phyloP scores from a whole-genome alignment of 2,888 invertebrate genomes.

The Acanthosoma haemorrhoidale region DNA sequence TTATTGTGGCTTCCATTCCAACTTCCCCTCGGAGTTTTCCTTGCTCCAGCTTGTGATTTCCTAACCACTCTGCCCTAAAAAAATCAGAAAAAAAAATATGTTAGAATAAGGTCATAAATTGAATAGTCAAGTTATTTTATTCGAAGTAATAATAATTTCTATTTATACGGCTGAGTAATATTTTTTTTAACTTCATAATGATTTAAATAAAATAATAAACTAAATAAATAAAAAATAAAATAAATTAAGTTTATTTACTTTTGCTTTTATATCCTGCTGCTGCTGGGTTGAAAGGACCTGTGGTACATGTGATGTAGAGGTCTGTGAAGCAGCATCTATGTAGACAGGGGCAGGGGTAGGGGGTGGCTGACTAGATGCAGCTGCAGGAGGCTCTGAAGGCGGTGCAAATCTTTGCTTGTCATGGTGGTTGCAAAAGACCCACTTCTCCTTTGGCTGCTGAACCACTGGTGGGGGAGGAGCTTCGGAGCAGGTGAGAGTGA shows the following conservation, averaged over 20 bases:
- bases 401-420: slow-evolving; percentile 28
- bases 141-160: background rate
- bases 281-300: slow-evolving; percentile 22
- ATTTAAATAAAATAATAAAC: background rate
- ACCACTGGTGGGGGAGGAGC: slow-evolving; percentile 45
- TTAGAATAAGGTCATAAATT: no score
- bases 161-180: background rate
- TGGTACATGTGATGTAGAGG: slow-evolving; percentile 42
- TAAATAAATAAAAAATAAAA: background rate
- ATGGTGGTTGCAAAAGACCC: slow-evolving; percentile 37
- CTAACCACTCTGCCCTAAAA: background rate
- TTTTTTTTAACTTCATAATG: background rate
- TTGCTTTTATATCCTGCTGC: slow-evolving; percentile 2
- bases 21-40: background rate
- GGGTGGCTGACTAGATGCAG: slow-evolving; percentile 11
- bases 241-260: slow-evolving; percentile 29
- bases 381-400: slow-evolving; percentile 28
- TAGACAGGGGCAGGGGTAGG: slow-evolving; percentile 17
- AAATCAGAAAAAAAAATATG: slow-evolving; percentile 11
- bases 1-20: slow-evolving; percentile 4
- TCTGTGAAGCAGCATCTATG: slow-evolving; percentile 54
- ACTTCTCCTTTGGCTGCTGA: slow-evolving; percentile 40
- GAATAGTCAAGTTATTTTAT: no score
- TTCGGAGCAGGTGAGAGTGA: slow-evolving; percentile 45
- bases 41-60: slow-evolving; percentile 10